phyloP scores from a whole-genome alignment of 2,888 invertebrate species.

The Helobdella robusta region DNA sequence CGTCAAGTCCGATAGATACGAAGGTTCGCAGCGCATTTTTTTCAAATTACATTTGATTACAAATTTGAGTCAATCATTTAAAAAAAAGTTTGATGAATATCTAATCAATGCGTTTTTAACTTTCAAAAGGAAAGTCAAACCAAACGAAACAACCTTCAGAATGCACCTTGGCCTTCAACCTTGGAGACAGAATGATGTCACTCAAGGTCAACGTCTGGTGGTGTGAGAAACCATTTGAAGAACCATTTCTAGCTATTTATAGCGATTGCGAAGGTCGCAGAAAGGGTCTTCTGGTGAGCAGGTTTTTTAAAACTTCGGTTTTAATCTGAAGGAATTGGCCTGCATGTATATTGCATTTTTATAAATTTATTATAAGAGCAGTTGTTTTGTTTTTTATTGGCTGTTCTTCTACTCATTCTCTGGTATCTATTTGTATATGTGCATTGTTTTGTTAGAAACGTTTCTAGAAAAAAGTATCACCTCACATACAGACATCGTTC shows the following conservation, averaged over 20 bases:
- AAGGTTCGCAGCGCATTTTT: constrained; percentile 6
- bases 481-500: constrained; percentile 27
- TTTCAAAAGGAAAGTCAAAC: constrained; percentile 21
- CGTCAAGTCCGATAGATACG: constrained; percentile 32
- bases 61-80: too few relatives aligned
- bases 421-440: too few relatives aligned
- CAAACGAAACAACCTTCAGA: constrained; percentile 31
- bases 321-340: too few relatives aligned
- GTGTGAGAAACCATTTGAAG: constrained; percentile 27
- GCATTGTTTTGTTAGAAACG: not conserved
- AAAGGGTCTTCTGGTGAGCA: constrained; percentile 31
- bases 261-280: constrained; percentile 32
- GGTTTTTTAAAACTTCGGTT: too few relatives aligned
- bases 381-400: too few relatives aligned
- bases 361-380: too few relatives aligned
- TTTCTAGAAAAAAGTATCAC: not conserved
- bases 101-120: too few relatives aligned
- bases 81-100: too few relatives aligned
- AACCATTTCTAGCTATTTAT: constrained; percentile 33
- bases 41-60: too few relatives aligned
- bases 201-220: constrained; percentile 32
- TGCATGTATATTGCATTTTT: too few relatives aligned
- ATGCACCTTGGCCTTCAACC: constrained; percentile 32
- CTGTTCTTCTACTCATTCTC: too few relatives aligned
- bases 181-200: constrained; percentile 32